Base-by-base conservation (phyloP, 2,888 invertebrate genomes). In the Capitulum mitella region DNA sequence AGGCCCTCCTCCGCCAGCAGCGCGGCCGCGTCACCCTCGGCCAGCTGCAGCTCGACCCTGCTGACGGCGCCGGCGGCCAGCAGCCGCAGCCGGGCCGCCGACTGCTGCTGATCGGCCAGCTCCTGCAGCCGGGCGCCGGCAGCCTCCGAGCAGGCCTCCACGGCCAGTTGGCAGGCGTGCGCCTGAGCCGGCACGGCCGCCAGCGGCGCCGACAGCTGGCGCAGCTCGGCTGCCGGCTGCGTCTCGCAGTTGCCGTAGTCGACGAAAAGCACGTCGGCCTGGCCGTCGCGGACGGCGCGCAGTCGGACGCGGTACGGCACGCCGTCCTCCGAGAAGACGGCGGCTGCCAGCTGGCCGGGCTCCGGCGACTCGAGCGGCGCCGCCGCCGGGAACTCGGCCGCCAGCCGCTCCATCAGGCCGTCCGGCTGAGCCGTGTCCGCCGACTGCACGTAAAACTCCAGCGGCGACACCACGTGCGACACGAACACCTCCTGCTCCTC, bases 241-340 rank as follows among this genome's bases (percentile, higher is more conserved):
- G 29, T 5, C 29, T 43, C 76, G 29, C 46, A 12, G 46, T 76
- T 76, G 14, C 76, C 76, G 46, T 76, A 76, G 32, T 76, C 76
- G 46, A 76, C 46, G 29, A 76, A 76, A 29, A 43, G 29, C 46
- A 76, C 46, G 29, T 29, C 46, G 3, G 46, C 43, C 29, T 29
- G n/a, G 16, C 22, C 76, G 46, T 29, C 76, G 16, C 8, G n/a
- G 46, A 29, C 76, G 19, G 46, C 12, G 29, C 6, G 29, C 14
- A 76, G 43, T n/a, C 76, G 48, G 46, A 46, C 76, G 46, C 76
- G 76, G 46, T 76, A 76, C 29, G 46, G 48, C 76, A 32, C 43
- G 0, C 46, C 76, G 22, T 76, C 76, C 29, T 76, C 76, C 16
- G 76, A 43, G 46, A 16, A 76, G 3, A 16, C 29, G 1, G 46